Conservation (phyloP, 1,140 invertebrate genomes). For the Dufourea novaeangliae region DNA sequence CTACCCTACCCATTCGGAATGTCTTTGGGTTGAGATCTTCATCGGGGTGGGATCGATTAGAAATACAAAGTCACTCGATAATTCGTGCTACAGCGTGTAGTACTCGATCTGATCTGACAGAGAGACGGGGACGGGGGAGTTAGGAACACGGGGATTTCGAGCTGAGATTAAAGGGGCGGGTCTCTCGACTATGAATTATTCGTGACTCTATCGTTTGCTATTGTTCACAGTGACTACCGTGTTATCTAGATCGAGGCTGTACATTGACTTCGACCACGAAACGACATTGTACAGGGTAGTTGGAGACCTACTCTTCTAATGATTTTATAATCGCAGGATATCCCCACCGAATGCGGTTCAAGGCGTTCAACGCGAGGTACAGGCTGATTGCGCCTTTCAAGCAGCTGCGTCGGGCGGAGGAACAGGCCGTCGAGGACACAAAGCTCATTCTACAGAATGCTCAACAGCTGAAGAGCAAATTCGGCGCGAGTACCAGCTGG, state of each 20-base stretch:
- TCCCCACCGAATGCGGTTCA: slow-evolving; percentile 96
- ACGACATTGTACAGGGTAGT: neutral
- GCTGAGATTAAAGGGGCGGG: no score
- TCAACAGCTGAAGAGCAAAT: slow-evolving; percentile 81
- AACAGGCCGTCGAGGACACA: slow-evolving; percentile 91
- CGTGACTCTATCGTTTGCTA: no score
- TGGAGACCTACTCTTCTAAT: neutral
- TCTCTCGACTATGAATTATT: no score
- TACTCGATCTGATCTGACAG: no score
- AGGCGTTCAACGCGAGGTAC: slow-evolving; percentile 95
- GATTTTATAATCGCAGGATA: slow-evolving; percentile 83
- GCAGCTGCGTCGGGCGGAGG: slow-evolving; percentile 88
- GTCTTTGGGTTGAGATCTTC: neutral
- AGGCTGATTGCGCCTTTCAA: slow-evolving; percentile 90
- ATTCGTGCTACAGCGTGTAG: no score
- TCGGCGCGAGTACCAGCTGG: slow-evolving; percentile 89
- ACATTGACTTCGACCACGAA: neutral
- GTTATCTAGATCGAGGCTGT: no score
- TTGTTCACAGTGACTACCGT: no score
- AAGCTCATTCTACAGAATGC: slow-evolving; percentile 88
- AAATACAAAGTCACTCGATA: neutral
- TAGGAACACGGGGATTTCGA: no score
- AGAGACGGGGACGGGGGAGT: no score
- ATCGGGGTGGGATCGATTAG: neutral
- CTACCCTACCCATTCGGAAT: no score